Percentiles rank a stretch among this genome's conserved stretches.
These are phyloP conservation scores for Percopsis omiscomaycus DNA, from an alignment of 2,797 vertebrate species.

Conservation along the genomic window DNA sequence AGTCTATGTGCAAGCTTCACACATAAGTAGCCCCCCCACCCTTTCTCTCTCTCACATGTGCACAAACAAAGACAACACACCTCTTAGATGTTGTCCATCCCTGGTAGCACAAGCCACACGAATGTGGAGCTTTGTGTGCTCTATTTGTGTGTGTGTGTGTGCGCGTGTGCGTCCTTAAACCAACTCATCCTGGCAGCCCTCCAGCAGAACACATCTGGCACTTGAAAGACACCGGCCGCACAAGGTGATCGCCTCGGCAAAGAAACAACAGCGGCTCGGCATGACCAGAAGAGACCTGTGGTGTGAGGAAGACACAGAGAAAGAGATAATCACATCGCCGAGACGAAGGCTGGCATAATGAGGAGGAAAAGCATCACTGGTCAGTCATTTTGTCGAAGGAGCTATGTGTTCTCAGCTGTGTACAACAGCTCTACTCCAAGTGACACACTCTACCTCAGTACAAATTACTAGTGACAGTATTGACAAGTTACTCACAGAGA, in stretches of 20 bases:
- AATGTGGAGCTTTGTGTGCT: neutral
- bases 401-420: neutral
- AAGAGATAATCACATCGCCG: slow-evolving; percentile 14
- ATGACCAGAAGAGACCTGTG: no score
- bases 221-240: slow-evolving; percentile 59
- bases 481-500: slow-evolving; percentile 1
- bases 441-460: neutral
- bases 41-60: neutral
- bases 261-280: slow-evolving; percentile 23
- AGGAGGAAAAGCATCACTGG: neutral
- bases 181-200: slow-evolving; percentile 51
- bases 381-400: neutral
- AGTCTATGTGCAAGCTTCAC: neutral
- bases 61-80: neutral
- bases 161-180: neutral
- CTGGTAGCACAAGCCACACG: no score
- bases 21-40: neutral
- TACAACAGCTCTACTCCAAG: neutral
- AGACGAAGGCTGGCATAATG: slow-evolving; percentile 16
- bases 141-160: neutral
- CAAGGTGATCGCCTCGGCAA: slow-evolving; percentile 63
- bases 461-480: neutral
- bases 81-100: neutral
- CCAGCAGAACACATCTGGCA: slow-evolving; percentile 67
- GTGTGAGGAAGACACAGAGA: neutral